These are phyloP conservation scores for Drosophila neonasuta DNA, from an alignment of 2,888 invertebrate genomes.

Conservation along the genomic window DNA sequence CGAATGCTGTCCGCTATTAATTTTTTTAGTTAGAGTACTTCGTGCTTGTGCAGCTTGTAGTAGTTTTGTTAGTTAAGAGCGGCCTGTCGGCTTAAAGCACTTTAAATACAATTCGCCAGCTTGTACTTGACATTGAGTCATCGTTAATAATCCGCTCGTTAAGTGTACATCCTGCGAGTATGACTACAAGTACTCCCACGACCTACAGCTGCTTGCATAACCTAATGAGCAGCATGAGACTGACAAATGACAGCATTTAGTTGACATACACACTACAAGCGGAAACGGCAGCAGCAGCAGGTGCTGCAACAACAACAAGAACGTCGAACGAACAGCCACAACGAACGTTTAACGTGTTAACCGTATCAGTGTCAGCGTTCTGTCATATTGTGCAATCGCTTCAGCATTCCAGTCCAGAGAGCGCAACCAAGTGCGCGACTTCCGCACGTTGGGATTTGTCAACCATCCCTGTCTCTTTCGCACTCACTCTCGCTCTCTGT, in stretches of 20 bases:
- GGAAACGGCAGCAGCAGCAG: conserved; percentile 51
- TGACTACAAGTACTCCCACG: neutral
- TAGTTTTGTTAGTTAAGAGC: conserved; percentile 16
- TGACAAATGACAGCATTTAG: conserved; percentile 60
- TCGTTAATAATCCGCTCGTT: conserved; percentile 61
- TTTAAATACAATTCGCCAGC: conserved; percentile 36
- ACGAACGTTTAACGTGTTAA: conserved; percentile 34
- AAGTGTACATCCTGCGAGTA: conserved; percentile 25
- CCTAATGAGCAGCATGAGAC: conserved; percentile 58
- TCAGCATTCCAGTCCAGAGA: conserved; percentile 48
- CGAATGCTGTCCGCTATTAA: neutral
- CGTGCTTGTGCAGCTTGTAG: neutral
- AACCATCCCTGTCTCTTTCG: neutral
- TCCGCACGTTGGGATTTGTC: conserved; percentile 47
- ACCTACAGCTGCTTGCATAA: conserved; percentile 56
- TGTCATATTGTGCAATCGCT: conserved; percentile 70
- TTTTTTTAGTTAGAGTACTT: neutral
- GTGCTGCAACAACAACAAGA: conserved; percentile 31
- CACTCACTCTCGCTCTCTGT: neutral
- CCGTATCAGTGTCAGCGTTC: conserved; percentile 51
- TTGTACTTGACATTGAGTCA: conserved; percentile 63
- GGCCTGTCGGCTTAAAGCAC: conserved; percentile 39
- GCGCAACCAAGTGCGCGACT: conserved; percentile 50
- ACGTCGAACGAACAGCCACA: conserved; percentile 4
- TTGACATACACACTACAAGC: conserved; percentile 33